Evolutionary conservation across 1,140 invertebrate genomes (phyloP).

Genomic region (Nasonia longicornis): DNA sequence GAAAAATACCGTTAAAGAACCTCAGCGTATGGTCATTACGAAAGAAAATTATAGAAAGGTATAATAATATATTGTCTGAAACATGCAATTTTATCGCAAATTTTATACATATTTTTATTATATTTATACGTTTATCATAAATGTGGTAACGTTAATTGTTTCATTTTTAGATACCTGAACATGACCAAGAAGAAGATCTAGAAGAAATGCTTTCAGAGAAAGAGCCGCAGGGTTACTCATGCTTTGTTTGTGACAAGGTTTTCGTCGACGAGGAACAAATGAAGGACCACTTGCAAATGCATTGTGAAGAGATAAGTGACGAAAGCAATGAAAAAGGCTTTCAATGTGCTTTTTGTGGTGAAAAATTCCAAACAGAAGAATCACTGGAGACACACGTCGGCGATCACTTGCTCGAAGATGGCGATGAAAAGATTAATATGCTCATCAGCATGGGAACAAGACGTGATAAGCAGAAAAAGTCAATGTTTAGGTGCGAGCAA

Average conservation of each 20-base stretch:
- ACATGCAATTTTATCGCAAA: not conserved
- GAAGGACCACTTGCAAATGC: slow-evolving; percentile 65
- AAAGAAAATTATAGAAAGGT: slow-evolving; percentile 20
- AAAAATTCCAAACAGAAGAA: slow-evolving; percentile 59
- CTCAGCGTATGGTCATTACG: not conserved
- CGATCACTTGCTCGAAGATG: slow-evolving; percentile 63
- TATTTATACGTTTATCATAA: not conserved
- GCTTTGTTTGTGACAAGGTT: slow-evolving; percentile 66
- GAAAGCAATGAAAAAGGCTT: slow-evolving; percentile 58
- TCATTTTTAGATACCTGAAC: not conserved
- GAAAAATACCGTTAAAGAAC: not conserved
- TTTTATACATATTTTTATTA: not conserved
- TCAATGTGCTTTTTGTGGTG: slow-evolving; percentile 65
- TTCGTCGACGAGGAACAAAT: slow-evolving; percentile 62
- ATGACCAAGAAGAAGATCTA: slow-evolving; percentile 21
- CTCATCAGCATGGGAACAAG: slow-evolving; percentile 54
- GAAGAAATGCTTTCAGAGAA: not conserved
- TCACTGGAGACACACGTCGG: slow-evolving; percentile 60
- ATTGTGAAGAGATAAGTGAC: slow-evolving; percentile 65
- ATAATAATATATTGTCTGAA: not conserved
- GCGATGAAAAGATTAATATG: slow-evolving; percentile 64
- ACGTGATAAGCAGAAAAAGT: slow-evolving; percentile 42
- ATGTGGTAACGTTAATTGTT: not conserved
- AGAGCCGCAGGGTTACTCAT: slow-evolving; percentile 51
- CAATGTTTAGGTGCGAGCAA: slow-evolving; percentile 55